Evolutionary conservation across 2,113 vertebrate species (phyloP), one percentile per base, ranked within the genome.

Genomic region (Coturnix japonica): DNA sequence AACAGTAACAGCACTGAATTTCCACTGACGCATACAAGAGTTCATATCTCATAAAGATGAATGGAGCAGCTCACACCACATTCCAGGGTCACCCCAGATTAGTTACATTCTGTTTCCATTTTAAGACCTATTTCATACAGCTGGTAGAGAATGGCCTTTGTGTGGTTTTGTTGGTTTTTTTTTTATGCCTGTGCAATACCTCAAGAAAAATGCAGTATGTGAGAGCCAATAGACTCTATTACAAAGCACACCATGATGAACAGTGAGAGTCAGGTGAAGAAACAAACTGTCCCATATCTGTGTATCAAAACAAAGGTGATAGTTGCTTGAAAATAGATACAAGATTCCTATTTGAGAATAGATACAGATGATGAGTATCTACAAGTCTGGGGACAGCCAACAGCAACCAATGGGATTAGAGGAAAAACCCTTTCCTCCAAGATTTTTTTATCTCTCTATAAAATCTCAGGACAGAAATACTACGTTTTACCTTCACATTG

Each of bases 401-500:
- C 6, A 89, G 14, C 41, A 82, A 6, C 46, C 78, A 76, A 1
- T 26, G 49, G 66, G 25, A 37, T n/a, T 17, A 75, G 35, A 83
- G 37, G 18, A 54, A 82, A 85, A 93, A 59, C 28, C 81, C 46
- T 41, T 65, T 79, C 37, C 44, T 94, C 49, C 28, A 33, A 64
- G 18, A 20, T 76, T 82, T 81, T 53, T 83, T 63, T 63, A 82
- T 20, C 6, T 47, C 51, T 51, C 51, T 51, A 30, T 60, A 81
- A 82, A 83, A 94, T 59, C 16, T 76, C 70, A 1, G 69, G 81
- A 59, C 23, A 87, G 65, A 89, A 94, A 85, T 51, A 82, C 71
- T 77, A 12, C 93, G 73, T 69, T 90, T 89, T 84, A 81, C 81
- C 89, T 87, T 77, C 81, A 87, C 51, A 54, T 3, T 85, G 94